These are phyloP conservation scores for Ormyrus labotus DNA, from an alignment of 2,888 invertebrate species.

Conservation along the genomic window DNA sequence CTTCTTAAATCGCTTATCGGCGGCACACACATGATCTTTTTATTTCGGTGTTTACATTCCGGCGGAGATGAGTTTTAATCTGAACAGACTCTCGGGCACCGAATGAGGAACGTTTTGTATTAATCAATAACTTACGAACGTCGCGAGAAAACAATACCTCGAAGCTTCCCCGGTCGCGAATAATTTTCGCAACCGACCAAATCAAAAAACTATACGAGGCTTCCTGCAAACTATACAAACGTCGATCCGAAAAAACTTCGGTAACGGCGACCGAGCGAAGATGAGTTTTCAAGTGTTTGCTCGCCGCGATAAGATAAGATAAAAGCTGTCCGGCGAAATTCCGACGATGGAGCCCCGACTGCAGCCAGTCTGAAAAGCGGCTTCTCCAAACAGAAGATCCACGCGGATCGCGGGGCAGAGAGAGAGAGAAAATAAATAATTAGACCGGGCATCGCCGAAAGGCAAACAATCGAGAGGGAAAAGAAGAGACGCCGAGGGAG, in stretches of 20 bases:
- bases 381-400: background rate
- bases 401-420: background rate
- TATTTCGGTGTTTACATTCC: too few species aligned
- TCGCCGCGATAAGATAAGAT: slow-evolving; percentile 31
- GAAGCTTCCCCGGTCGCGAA: too few species aligned
- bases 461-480: background rate
- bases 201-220: background rate
- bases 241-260: background rate
- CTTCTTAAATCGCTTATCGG: too few species aligned
- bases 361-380: background rate
- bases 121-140: too few species aligned
- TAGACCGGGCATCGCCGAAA: background rate
- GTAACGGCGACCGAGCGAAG: background rate
- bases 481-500: background rate
- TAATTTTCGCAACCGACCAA: too few species aligned
- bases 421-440: slow-evolving; percentile 18
- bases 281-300: slow-evolving; percentile 18
- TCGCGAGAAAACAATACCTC: too few species aligned
- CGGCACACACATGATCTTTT: too few species aligned
- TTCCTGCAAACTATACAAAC: background rate
- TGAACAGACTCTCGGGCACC: too few species aligned
- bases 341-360: background rate
- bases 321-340: background rate
- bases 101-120: too few species aligned
- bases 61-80: too few species aligned